These are phyloP conservation scores for Haemorhous mexicanus DNA, from an alignment of 2,113 vertebrate genomes.

Conservation along the genomic window DNA sequence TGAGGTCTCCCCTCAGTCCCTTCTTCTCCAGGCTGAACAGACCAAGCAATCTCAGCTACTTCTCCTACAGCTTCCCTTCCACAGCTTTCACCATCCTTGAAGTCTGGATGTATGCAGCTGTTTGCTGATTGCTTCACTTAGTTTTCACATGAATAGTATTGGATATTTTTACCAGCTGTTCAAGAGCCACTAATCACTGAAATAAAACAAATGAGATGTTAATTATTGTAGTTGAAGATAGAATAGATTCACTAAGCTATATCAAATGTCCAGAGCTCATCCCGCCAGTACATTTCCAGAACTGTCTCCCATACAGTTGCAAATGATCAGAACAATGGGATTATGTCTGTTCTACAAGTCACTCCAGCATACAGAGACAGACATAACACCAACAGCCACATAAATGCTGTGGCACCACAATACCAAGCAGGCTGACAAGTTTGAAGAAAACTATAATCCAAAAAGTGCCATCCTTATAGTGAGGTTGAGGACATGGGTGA, in stretches of 20 bases:
- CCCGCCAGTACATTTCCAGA: neutral
- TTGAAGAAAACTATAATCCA: neutral
- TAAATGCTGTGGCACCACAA: neutral
- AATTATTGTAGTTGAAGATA: neutral
- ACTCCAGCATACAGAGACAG: neutral
- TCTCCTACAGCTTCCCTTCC: accelerated
- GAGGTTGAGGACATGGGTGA: neutral
- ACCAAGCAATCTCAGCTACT: neutral
- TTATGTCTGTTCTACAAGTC: neutral
- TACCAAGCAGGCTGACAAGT: accelerated
- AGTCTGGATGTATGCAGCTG: neutral
- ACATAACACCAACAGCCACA: neutral
- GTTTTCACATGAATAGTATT: neutral
- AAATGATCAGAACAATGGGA: neutral
- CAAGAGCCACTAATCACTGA: neutral
- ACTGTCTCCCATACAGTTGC: neutral
- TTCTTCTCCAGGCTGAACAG: neutral
- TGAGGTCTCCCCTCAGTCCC: neutral
- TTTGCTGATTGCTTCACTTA: neutral
- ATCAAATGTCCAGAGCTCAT: neutral
- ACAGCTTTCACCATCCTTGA: neutral
- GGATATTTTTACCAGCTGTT: neutral
- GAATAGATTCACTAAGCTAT: neutral
- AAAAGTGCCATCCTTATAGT: neutral
- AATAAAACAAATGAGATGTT: neutral